Percentiles rank a stretch among this genome's conserved stretches.
These are phyloP conservation scores for Caenorhabditis brenneri DNA, from an alignment of 1,140 invertebrate genomes.

Conservation along the genomic window DNA sequence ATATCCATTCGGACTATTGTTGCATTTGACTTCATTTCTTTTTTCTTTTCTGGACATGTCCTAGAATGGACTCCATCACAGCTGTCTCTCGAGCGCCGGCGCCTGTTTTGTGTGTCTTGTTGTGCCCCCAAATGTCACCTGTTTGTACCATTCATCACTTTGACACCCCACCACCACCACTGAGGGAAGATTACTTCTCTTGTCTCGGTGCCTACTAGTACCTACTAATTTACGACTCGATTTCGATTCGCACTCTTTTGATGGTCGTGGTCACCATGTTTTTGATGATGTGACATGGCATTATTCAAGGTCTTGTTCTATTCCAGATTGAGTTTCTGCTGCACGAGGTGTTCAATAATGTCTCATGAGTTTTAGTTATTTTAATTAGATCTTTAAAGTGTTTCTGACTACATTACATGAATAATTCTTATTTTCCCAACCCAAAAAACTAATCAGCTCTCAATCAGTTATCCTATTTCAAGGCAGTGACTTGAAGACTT, in stretches of 20 bases:
- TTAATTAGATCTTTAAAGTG: too few species aligned
- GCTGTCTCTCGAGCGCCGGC: slow-evolving; percentile 32
- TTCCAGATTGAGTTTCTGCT: background rate
- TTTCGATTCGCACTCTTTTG: slow-evolving; percentile 36
- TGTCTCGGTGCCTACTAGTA: slow-evolving; percentile 41
- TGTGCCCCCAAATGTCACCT: slow-evolving; percentile 33
- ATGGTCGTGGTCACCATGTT: slow-evolving; percentile 36
- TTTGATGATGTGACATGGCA: slow-evolving; percentile 30
- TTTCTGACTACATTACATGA: too few species aligned
- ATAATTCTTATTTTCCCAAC: too few species aligned
- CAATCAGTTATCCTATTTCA: too few species aligned
- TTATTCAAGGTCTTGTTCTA: background rate
- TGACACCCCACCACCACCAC: slow-evolving; percentile 1
- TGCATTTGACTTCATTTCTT: background rate
- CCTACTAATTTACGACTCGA: slow-evolving; percentile 43
- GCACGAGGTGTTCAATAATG: background rate
- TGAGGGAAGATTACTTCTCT: slow-evolving; percentile 31
- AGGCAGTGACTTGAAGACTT: too few species aligned
- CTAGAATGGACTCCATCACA: background rate
- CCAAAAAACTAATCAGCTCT: too few species aligned
- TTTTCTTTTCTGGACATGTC: background rate
- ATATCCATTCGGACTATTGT: background rate
- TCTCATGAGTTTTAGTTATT: too few species aligned
- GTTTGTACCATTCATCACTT: slow-evolving; percentile 43
- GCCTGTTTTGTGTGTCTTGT: slow-evolving; percentile 32